Evolutionary conservation across 2,797 vertebrate genomes (phyloP).

Genomic region (Pygocentrus nattereri): DNA sequence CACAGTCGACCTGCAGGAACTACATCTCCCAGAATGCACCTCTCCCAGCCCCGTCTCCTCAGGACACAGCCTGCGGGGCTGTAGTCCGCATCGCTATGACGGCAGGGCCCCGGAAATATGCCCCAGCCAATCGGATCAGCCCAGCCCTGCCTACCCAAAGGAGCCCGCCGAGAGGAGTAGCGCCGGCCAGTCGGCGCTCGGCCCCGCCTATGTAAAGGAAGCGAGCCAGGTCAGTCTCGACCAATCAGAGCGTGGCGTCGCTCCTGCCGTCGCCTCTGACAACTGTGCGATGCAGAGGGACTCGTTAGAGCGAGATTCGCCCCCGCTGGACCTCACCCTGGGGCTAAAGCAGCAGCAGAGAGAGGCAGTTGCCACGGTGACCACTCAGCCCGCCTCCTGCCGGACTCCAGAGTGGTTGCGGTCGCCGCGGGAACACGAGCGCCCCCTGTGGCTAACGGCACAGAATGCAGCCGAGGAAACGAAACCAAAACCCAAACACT

Average conservation of each 20-base stretch:
- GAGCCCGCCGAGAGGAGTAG: constrained; percentile 23
- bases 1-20: constrained; percentile 77
- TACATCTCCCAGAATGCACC: constrained; percentile 68
- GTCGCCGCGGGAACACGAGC: constrained; percentile 71
- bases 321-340: constrained; percentile 69
- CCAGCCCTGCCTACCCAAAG: neutral
- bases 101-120: constrained; percentile 57
- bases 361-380: constrained; percentile 66
- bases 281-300: constrained; percentile 46
- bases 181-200: constrained; percentile 40
- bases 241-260: neutral
- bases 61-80: constrained; percentile 68
- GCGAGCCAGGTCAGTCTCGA: constrained; percentile 24
- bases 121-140: constrained; percentile 27
- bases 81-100: constrained; percentile 57
- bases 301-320: constrained; percentile 14
- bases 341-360: constrained; percentile 54
- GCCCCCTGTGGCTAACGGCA: constrained; percentile 82
- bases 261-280: constrained; percentile 57
- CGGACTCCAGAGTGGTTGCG: constrained; percentile 86
- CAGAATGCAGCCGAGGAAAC: constrained; percentile 67
- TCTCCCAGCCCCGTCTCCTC: constrained; percentile 76
- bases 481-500: constrained; percentile 60
- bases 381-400: constrained; percentile 76
- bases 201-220: constrained; percentile 65